Base-by-base conservation (phyloP, 53 echinoderm and acorn worm species). In the Holothuria scabra region DNA sequence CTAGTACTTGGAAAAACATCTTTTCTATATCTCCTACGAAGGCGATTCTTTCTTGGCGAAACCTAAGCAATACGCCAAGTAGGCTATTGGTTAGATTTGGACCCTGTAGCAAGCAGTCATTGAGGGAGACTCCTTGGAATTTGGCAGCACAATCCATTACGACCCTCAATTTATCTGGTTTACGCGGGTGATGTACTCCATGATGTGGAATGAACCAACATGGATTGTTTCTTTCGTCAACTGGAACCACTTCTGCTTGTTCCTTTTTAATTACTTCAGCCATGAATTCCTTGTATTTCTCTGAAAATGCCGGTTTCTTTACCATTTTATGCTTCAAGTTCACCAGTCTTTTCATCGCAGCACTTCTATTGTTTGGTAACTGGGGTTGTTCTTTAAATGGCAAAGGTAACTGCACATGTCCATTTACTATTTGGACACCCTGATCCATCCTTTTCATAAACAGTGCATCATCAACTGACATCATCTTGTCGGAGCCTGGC, bases 1-100 rank as follows among this genome's bases (percentile, higher is more conserved):
- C n/a, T n/a, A n/a, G n/a, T n/a, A n/a, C 14, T 12, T 48, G 90
- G 63, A 91, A 88, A 72, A 91, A 93, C 66, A 91, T 93, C 13
- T 86, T 70, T 35, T 83, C 69, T 16, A 93, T 86, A 67, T 93
- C 88, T 3, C 72, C 79, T 59, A 91, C 88, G 69, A 93, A 26
- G 25, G 91, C 91, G n/a, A 91, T 79, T 14, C 31, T 60, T 19
- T 93, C 88, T 78, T 90, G 60, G 22, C 88, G 20, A 30, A 93
- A 93, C 9, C 90, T 82, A 25, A 80, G 34, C 9, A 87, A 28
- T 9, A 93, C 76, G 2, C n/a, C n/a, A n/a, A n/a, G n/a, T n/a
- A n/a, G n/a, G n/a, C n/a, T n/a, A n/a, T 35, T 35, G 35, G 35
- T 59, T 34, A 93, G 72, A 28, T 90, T 84, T 16, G 93, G 87